These are phyloP conservation scores for Hylaeus anthracinus DNA, from an alignment of 1,140 invertebrate genomes.

Conservation along the genomic window DNA sequence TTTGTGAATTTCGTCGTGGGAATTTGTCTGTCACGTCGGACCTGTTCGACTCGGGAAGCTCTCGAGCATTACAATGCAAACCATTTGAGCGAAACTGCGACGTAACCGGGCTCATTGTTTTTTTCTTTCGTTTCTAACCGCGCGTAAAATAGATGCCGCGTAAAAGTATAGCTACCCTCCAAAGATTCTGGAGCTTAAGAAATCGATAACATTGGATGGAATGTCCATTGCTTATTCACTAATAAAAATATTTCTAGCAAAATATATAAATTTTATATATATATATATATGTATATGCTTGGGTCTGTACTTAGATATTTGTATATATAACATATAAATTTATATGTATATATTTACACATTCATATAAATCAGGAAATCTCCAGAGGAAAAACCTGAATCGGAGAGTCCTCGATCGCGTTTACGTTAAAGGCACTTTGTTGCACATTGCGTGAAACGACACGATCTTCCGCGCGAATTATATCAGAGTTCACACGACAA, in stretches of 20 bases:
- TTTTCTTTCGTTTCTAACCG: slow-evolving; percentile 1
- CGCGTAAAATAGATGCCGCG: slow-evolving; percentile 40
- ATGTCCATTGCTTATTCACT: slow-evolving; percentile 72
- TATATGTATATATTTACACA: slow-evolving; percentile 46
- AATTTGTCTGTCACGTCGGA: neutral
- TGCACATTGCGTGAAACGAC: neutral
- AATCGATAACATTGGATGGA: slow-evolving; percentile 61
- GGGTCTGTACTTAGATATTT: slow-evolving; percentile 7
- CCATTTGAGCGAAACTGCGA: neutral
- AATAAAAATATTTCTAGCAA: slow-evolving; percentile 68
- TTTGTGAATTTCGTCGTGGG: slow-evolving; percentile 3
- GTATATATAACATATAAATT: slow-evolving; percentile 18
- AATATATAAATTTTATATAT: slow-evolving; percentile 62
- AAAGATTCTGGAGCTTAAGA: slow-evolving; percentile 14
- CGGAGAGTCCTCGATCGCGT: neutral
- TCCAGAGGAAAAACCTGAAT: neutral
- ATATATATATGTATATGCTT: slow-evolving; percentile 13
- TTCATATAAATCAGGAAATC: slow-evolving; percentile 17
- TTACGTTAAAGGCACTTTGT: slow-evolving; percentile 38
- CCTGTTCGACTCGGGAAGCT: slow-evolving; percentile 4
- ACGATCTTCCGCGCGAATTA: neutral
- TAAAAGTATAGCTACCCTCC: slow-evolving; percentile 14
- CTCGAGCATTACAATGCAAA: slow-evolving; percentile 3
- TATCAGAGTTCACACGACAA: neutral
- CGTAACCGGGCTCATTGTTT: neutral